Evolutionary conservation across 1,140 invertebrate genomes (phyloP), one percentile per base, ranked within the genome.

Genomic region (Adoxophyes honmai): DNA sequence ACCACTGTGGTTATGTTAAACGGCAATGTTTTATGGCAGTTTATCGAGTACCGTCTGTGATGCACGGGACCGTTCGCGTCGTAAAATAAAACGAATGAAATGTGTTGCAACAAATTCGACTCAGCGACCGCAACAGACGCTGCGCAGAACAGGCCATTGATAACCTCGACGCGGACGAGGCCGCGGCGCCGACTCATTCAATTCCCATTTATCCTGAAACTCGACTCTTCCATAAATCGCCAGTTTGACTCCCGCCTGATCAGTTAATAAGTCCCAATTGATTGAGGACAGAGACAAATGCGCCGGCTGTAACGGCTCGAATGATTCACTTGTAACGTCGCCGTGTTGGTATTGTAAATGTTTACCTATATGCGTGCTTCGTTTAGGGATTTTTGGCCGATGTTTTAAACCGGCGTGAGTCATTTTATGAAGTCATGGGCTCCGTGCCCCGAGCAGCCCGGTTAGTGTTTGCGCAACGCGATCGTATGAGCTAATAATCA

Each of bases 201-300:
- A 56, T 62, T 60, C 62, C 55, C 62, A 71, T 71, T 70, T 59
- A 65, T 62, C 52, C 14, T 54, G 68, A 60, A 67, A 66, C 68
- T 44, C 42, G 60, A 68, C 55, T 35, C 60, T 53, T 6, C 42
- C 52, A 57, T 66, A 64, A 67, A 60, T 64, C 57, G 44, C 44
- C 66, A 70, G 57, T 64, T 70, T 70, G 63, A 64, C 21, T 28
- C 60, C 65, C 56, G 39, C 44, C 56, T 38, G 70, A 71, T 78
- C 68, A 70, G 64, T 66, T 63, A 79, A 77, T 75, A 72, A 70
- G 54, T 68, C 65, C 68, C 67, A 68, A 71, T 74, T 71, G 64
- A 62, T 66, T 54, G 53, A 42, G 62, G 34, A 54, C 60, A 53
- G 66, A 61, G 55, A 60, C 54, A 33, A 48, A 48, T 28, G 21